phyloP scores from a whole-genome alignment of 2,888 invertebrate genomes.

The Eurois occulta region DNA sequence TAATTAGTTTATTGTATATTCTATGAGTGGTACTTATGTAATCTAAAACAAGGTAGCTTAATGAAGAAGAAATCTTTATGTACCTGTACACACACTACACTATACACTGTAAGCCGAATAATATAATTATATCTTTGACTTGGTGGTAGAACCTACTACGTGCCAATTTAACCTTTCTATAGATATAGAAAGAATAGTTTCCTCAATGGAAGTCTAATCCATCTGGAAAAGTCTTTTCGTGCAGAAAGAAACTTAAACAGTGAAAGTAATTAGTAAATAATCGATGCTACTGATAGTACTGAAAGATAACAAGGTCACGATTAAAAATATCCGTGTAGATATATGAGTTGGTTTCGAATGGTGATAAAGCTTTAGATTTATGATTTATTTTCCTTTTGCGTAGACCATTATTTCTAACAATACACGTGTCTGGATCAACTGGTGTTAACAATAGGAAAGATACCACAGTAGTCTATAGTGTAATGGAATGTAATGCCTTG shows the following conservation, averaged over 20 bases:
- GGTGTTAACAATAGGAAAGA: not conserved
- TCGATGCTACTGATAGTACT: no score
- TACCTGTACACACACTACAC: no score
- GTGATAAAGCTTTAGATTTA: no score
- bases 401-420: not conserved
- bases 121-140: not conserved
- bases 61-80: not conserved
- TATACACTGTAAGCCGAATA: not conserved
- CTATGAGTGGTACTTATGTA: conserved; percentile 6
- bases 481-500: not conserved
- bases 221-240: no score
- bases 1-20: conserved; percentile 18
- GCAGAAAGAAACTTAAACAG: not conserved
- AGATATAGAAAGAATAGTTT: not conserved
- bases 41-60: conserved; percentile 4
- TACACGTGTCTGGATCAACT: not conserved
- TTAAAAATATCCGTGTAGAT: not conserved
- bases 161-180: not conserved
- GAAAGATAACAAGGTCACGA: conserved; percentile 4
- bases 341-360: not conserved
- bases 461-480: not conserved
- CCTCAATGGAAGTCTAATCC: not conserved
- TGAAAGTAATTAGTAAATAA: no score
- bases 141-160: not conserved
- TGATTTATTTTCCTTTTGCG: not conserved